Percentiles rank a stretch among this genome's conserved stretches.
Conservation (phyloP, 2,797 vertebrate species). For the Gallirallus australis region DNA sequence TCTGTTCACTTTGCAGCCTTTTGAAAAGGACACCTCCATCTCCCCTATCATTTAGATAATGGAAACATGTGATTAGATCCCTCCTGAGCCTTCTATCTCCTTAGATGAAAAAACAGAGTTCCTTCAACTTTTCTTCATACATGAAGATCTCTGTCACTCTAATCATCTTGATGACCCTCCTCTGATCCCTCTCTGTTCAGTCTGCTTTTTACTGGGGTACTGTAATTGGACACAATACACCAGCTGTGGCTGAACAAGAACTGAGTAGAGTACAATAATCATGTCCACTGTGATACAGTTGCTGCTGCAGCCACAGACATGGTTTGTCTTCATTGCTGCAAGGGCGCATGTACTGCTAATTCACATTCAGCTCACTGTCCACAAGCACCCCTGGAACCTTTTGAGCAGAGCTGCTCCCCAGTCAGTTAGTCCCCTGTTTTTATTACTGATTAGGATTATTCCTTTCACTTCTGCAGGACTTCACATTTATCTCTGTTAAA, state of each 20-base stretch:
- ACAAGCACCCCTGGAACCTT: not conserved
- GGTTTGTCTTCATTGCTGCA: not conserved
- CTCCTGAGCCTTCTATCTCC: not conserved
- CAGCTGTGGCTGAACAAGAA: not conserved
- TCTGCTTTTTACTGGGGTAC: not conserved
- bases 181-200: not conserved
- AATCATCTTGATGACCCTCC: not conserved
- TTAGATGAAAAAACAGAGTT: not conserved
- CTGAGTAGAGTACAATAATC: not conserved
- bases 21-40: not conserved
- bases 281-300: not conserved
- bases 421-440: not conserved
- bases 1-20: not conserved
- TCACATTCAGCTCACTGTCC: not conserved
- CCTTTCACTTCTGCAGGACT: not conserved
- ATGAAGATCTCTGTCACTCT: not conserved
- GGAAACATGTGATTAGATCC: not conserved
- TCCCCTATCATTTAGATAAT: not conserved
- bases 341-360: fast-evolving
- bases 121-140: not conserved
- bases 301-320: not conserved
- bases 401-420: not conserved
- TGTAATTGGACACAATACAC: not conserved
- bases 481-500: not conserved
- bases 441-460: not conserved